phyloP scores from a whole-genome alignment of 2,888 invertebrate species.

The Melolontha melolontha region DNA sequence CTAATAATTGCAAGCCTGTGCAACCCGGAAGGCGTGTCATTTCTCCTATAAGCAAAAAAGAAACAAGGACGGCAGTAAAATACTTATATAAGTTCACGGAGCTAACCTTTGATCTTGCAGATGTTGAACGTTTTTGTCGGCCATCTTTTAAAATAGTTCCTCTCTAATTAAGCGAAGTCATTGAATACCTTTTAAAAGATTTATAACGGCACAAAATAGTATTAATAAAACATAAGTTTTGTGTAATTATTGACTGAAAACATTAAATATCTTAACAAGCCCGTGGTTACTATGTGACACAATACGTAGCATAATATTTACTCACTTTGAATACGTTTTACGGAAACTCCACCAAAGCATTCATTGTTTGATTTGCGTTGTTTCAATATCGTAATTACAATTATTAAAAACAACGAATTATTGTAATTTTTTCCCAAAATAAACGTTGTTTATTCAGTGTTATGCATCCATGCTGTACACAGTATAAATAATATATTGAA shows the following conservation, averaged over 20 bases:
- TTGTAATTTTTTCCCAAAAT: no score
- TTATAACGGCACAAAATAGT: conserved; percentile 60
- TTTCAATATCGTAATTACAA: no score
- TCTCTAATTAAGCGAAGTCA: conserved; percentile 53
- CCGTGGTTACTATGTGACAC: no score
- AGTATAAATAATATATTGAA: no score
- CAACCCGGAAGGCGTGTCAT: conserved; percentile 54
- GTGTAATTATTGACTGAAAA: conserved; percentile 27
- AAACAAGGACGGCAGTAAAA: conserved; percentile 47
- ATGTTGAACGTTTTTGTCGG: conserved; percentile 48
- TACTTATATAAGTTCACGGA: conserved; percentile 50
- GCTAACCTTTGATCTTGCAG: conserved; percentile 53
- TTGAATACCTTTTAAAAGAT: conserved; percentile 55
- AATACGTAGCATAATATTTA: no score
- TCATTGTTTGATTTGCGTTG: no score
- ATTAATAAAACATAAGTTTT: conserved; percentile 43
- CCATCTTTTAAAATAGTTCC: conserved; percentile 49
- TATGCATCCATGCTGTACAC: no score
- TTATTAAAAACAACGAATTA: no score
- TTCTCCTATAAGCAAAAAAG: conserved; percentile 39
- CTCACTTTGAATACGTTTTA: no score
- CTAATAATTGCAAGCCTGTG: conserved; percentile 48
- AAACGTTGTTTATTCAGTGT: no score
- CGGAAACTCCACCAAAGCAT: no score
- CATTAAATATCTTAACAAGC: no score